Conservation (phyloP, 2,113 vertebrate species). For the Tricholaema leucomelas region DNA sequence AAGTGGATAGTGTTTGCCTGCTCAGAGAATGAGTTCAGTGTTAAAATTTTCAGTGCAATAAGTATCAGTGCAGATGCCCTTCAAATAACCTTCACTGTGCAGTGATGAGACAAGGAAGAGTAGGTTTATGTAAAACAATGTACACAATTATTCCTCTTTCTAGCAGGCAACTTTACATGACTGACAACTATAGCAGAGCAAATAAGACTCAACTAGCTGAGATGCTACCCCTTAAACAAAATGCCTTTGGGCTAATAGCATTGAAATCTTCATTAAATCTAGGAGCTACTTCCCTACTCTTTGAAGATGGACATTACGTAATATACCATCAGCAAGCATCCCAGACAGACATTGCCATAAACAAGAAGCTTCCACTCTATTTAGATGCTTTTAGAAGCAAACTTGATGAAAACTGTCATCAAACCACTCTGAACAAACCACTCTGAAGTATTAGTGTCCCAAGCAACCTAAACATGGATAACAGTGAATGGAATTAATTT, state of each 20-base stretch:
- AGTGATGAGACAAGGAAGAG: not conserved
- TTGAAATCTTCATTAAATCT: conserved; percentile 2
- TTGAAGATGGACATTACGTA: not conserved
- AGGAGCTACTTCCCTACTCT: not conserved
- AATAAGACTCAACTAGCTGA: not conserved
- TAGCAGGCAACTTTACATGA: not conserved
- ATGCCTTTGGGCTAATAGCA: not conserved
- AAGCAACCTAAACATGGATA: not conserved
- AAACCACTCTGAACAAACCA: not conserved
- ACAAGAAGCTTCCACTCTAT: not conserved
- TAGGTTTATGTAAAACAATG: not conserved
- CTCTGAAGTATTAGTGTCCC: not conserved
- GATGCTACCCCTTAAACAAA: conserved; percentile 12
- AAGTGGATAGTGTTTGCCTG: not conserved
- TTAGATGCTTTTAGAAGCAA: not conserved
- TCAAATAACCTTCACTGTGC: not conserved
- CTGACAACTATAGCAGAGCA: not conserved
- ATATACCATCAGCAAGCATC: not conserved
- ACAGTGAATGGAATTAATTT: not conserved
- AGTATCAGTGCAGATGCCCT: not conserved
- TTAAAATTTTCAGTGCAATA: not conserved
- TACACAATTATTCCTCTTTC: not conserved
- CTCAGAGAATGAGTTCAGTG: not conserved
- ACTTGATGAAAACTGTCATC: not conserved
- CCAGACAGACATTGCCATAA: not conserved